Percentiles rank a stretch among this genome's conserved stretches.
Evolutionary conservation across 2,888 invertebrate species (phyloP).

Genomic region (Leptopilina syphax): DNA sequence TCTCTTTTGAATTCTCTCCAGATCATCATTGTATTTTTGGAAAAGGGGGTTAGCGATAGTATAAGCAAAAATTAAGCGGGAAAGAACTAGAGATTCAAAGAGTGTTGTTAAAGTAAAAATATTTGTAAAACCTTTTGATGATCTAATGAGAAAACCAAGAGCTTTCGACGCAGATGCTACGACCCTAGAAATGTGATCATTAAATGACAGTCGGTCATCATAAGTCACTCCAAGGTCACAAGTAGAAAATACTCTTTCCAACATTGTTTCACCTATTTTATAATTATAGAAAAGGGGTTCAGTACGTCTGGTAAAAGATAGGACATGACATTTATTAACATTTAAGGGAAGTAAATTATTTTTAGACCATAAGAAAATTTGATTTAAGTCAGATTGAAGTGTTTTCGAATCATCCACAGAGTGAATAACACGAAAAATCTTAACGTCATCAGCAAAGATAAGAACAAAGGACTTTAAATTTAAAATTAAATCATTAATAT

Average conservation of each 20-base stretch:
- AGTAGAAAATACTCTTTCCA: not conserved
- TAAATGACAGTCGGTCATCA: not conserved
- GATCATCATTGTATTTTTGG: not conserved
- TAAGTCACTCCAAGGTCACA: not conserved
- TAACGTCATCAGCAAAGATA: not conserved
- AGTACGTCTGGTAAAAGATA: not conserved
- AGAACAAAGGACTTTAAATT: not conserved
- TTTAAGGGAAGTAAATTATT: not conserved
- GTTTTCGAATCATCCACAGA: not conserved
- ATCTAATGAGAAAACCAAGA: no score
- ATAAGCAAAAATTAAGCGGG: not conserved
- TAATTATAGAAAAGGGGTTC: not conserved
- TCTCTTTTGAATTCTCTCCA: not conserved
- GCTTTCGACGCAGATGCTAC: not conserved
- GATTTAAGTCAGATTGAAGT: not conserved
- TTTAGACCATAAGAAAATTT: not conserved
- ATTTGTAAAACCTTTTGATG: no score
- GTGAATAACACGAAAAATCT: not conserved
- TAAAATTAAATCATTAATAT: not conserved
- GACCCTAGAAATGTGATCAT: not conserved
- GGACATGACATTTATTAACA: not conserved
- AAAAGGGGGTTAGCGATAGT: not conserved
- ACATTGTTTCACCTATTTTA: not conserved
- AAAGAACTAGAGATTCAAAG: no score
- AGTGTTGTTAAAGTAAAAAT: no score